These are phyloP conservation scores for Caenorhabditis uteleia DNA, from an alignment of 2,888 invertebrate species.

Conservation along the genomic window DNA sequence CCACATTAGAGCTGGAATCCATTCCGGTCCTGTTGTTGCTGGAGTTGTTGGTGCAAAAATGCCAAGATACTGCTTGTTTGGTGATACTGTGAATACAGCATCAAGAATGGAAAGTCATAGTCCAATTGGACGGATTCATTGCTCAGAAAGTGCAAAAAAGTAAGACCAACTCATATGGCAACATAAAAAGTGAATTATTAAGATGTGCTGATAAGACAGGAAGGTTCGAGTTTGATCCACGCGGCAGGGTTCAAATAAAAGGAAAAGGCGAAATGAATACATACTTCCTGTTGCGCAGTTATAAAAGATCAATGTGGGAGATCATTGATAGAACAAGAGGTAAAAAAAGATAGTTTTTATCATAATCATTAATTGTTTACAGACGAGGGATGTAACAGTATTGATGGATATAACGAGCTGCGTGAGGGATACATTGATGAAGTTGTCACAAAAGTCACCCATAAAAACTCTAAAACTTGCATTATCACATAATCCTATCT, in stretches of 20 bases:
- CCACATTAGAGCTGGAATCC: slow-evolving; percentile 61
- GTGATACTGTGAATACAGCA: slow-evolving; percentile 62
- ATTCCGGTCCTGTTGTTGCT: slow-evolving; percentile 63
- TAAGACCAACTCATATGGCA: slow-evolving; percentile 8
- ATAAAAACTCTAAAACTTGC: slow-evolving; percentile 44
- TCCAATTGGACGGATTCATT: slow-evolving; percentile 57
- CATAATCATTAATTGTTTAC: slow-evolving; percentile 15
- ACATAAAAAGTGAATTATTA: slow-evolving; percentile 1
- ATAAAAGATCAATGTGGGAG: slow-evolving; percentile 66
- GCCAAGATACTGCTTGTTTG: slow-evolving; percentile 64
- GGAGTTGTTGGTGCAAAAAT: slow-evolving; percentile 65
- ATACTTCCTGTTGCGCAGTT: slow-evolving; percentile 57
- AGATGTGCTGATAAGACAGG: slow-evolving; percentile 58
- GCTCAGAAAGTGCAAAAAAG: slow-evolving; percentile 53
- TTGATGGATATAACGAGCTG: slow-evolving; percentile 64
- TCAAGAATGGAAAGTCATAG: slow-evolving; percentile 62
- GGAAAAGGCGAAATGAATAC: slow-evolving; percentile 66
- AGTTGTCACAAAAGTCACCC: slow-evolving; percentile 23
- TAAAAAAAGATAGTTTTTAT: not conserved
- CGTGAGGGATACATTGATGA: slow-evolving; percentile 45
- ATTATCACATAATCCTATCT: slow-evolving; percentile 12
- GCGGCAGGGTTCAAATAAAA: slow-evolving; percentile 61
- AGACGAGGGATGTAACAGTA: slow-evolving; percentile 63
- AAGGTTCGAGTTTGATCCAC: slow-evolving; percentile 59
- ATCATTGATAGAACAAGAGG: slow-evolving; percentile 58